Evolutionary conservation across 64 coral and sea anemone genomes (phyloP).

Genomic region (Trachythela sp.): DNA sequence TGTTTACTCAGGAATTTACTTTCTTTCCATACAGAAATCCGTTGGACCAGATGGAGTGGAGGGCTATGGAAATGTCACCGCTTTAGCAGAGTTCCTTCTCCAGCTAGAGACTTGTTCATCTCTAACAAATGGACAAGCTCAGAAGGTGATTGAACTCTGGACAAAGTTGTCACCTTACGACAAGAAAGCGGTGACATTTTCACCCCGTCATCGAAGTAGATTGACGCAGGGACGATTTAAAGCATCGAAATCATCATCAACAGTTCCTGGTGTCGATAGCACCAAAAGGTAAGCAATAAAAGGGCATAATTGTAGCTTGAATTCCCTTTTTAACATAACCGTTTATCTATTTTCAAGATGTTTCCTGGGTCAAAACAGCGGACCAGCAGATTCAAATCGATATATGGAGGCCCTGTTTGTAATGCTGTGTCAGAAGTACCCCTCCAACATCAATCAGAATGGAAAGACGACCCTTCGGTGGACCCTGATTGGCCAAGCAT

Average conservation of each 20-base stretch:
- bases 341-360: background rate
- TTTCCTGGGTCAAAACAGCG: background rate
- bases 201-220: slow-evolving; percentile 22
- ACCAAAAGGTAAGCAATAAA: slow-evolving; percentile 47
- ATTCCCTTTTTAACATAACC: too few relatives aligned
- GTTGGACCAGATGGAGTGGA: slow-evolving; percentile 19
- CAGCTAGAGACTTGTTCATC: slow-evolving; percentile 24
- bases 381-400: background rate
- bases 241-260: slow-evolving; percentile 2
- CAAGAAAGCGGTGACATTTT: slow-evolving; percentile 33
- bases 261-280: slow-evolving; percentile 44
- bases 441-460: background rate
- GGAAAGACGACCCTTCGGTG: slow-evolving; percentile 18
- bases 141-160: slow-evolving; percentile 31
- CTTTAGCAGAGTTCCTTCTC: slow-evolving; percentile 27
- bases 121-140: slow-evolving; percentile 37
- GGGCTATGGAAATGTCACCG: slow-evolving; percentile 33
- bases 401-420: background rate
- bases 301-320: background rate
- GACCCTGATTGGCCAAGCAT: background rate
- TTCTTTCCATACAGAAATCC: slow-evolving; percentile 8
- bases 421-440: background rate
- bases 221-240: slow-evolving; percentile 40
- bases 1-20: too few relatives aligned
- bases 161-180: slow-evolving; percentile 38